Evolutionary conservation across 2,113 vertebrate genomes (phyloP), one percentile per base, ranked within the genome.

Genomic region (Neolamprologus devosi): DNA sequence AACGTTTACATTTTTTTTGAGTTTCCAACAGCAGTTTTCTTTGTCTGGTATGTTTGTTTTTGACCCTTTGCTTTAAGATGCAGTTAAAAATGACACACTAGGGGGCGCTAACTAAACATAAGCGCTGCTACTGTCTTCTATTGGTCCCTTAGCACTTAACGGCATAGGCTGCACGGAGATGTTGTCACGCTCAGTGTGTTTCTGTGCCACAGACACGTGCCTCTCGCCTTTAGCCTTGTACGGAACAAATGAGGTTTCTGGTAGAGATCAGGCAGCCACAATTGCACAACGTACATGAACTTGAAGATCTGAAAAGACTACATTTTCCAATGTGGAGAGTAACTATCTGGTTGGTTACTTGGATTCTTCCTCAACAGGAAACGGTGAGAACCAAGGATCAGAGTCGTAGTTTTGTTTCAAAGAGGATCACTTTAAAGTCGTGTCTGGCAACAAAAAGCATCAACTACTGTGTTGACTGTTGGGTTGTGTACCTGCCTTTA

Each of bases 111-210:
- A 33, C 45, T 51, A 13, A n/a, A 33, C 26, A 13, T 28, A 49
- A 47, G 70, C 9, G 0, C 16, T 51, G 9, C 45, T 30, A 12
- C 45, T n/a, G 23, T 16, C 13, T 73, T 45, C 21, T 73, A 28
- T 19, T 47, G 70, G 6, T 78, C 16, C 26, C 0, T 78, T 78
- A n/a, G n/a, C n/a, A n/a, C n/a, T 78, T 51, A 0, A 51, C 17
- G 0, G 10, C 45, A 13, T 1, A 51, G 2, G 17, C 42, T 78
- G 26, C 26, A 51, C 5, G 0, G 11, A 49, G 40, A 49, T 28
- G 68, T 45, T 9, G n/a, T 45, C 68, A 49, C 10, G 10, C 45
- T 28, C 21, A 5, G 45, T 47, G 40, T 47, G 6, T 12, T 49
- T 49, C 42, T 49, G 26, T 78, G 10, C 42, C 70, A 49, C 40